These are phyloP conservation scores for Orbicella faveolata DNA, from an alignment of 64 coral and sea anemone genomes.

Conservation along the genomic window DNA sequence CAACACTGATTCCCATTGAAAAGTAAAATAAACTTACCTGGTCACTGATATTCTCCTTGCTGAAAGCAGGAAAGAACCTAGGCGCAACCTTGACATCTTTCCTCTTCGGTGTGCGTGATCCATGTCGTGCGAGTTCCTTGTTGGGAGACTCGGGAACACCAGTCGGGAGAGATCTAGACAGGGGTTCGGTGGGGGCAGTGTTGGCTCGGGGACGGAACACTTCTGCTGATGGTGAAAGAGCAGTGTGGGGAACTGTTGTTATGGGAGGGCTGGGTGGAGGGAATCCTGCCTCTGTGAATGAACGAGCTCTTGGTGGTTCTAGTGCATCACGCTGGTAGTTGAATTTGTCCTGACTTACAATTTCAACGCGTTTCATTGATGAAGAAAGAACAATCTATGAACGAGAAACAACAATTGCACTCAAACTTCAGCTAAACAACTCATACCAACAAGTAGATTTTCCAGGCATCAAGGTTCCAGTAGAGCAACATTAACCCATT, in stretches of 20 bases:
- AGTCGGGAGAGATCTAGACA: constrained; percentile 90
- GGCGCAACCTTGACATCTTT: constrained; percentile 94
- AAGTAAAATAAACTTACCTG: neutral
- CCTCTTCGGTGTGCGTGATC: constrained; percentile 90
- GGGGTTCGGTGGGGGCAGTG: constrained; percentile 64
- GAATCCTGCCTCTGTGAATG: constrained; percentile 51
- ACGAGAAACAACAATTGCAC: neutral
- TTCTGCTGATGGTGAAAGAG: constrained; percentile 92
- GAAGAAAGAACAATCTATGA: constrained; percentile 92
- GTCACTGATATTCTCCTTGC: constrained; percentile 78
- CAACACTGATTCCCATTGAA: neutral
- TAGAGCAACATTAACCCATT: too few relatives aligned
- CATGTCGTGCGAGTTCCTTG: constrained; percentile 60
- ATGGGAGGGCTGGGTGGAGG: constrained; percentile 16
- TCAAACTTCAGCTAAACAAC: neutral
- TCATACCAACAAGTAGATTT: too few relatives aligned
- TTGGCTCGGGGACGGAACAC: constrained; percentile 88
- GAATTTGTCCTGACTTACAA: constrained; percentile 92
- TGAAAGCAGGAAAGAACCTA: constrained; percentile 93
- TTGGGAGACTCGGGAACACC: constrained; percentile 63
- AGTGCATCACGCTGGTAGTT: constrained; percentile 75
- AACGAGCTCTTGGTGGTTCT: constrained; percentile 63
- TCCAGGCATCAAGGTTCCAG: too few relatives aligned
- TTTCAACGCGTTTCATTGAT: constrained; percentile 93
- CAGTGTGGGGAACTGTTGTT: constrained; percentile 53